Base-by-base conservation (phyloP, 2,113 vertebrate species). In the Albula glossodonta region DNA sequence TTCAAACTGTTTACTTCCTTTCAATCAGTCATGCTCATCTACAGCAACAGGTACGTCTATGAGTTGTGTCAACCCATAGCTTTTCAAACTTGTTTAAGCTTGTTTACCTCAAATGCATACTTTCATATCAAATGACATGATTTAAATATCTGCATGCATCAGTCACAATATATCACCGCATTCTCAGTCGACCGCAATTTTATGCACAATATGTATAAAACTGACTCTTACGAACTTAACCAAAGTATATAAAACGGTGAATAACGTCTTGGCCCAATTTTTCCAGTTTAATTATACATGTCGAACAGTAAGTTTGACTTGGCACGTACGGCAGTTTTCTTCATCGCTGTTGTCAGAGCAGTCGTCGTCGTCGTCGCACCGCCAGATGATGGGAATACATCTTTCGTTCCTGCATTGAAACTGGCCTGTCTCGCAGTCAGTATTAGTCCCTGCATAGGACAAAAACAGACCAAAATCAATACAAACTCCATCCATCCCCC, bases 291-390 rank as follows among this genome's bases (percentile, higher is more conserved):
- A 66, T 22, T 66, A 4, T 19, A 66, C 60, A 19, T 66, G 5
- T 3, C 17, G 17, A 66, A 22, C 60, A 66, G 3, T 15, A 66
- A 66, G 17, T 66, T 4, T 49, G 31, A 56, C 8, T 80, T 81
- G 31, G 49, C 77, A 98, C 98, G 99, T 95, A 99, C 98, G 96
- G 90, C 98, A 99, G 91, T 97, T 97, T 66, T 97, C 97, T 89
- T 99, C 98, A 87, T 99, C 98, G 78, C 98, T 99, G 95, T 99
- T 99, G 93, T 99, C 98, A 5, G 96, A 96, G 89, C 98, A 99
- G 93, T 99, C 98, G 87, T 99, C 97, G 84, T 99, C 98, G 88
- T 99, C 98, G 88, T 99, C 98, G 83, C 98, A 99, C 88, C 96
- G 97, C 98, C 98, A 99, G 90, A 99, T 91, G 22, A 95, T 96